These are phyloP conservation scores for Drosophila diplacantha DNA, from an alignment of 2,888 invertebrate genomes.

Conservation along the genomic window DNA sequence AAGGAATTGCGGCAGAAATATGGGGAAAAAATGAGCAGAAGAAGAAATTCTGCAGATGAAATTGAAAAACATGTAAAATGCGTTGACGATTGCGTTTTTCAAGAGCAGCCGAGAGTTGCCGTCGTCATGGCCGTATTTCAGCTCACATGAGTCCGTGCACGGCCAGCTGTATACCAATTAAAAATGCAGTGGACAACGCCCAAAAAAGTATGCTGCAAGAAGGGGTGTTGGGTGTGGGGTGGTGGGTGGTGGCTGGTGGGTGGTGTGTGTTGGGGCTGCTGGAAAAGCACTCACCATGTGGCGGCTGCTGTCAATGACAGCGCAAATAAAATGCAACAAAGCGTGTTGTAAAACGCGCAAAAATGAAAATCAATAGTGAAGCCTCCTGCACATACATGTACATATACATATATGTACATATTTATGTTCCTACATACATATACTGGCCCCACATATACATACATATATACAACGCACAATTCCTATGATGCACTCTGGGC, in stretches of 20 bases:
- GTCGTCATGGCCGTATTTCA: conserved; percentile 7
- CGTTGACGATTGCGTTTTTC: conserved; percentile 67
- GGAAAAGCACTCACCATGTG: conserved; percentile 40
- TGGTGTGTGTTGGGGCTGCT: not conserved
- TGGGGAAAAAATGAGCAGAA: conserved; percentile 7
- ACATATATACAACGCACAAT: conserved; percentile 20
- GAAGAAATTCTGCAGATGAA: conserved; percentile 23
- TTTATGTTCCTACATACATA: conserved; percentile 16
- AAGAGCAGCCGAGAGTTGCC: conserved; percentile 49
- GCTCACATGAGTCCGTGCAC: conserved; percentile 27
- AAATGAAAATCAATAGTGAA: conserved; percentile 64
- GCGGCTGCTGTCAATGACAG: conserved; percentile 67
- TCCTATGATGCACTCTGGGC: conserved; percentile 8
- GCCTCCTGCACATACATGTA: conserved; percentile 14
- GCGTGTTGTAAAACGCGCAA: conserved; percentile 60
- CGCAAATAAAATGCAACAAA: conserved; percentile 68
- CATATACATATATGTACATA: conserved; percentile 19
- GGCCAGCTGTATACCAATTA: conserved; percentile 62
- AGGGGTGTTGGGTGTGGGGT: not conserved
- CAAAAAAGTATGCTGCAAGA: conserved; percentile 56
- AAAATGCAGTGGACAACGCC: conserved; percentile 69
- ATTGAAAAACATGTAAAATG: conserved; percentile 47
- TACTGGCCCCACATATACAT: conserved; percentile 5
- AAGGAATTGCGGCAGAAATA: conserved; percentile 50
- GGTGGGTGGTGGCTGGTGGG: not conserved